Base-by-base conservation (phyloP, 2,113 vertebrate species). In the Paradisaea rubra region DNA sequence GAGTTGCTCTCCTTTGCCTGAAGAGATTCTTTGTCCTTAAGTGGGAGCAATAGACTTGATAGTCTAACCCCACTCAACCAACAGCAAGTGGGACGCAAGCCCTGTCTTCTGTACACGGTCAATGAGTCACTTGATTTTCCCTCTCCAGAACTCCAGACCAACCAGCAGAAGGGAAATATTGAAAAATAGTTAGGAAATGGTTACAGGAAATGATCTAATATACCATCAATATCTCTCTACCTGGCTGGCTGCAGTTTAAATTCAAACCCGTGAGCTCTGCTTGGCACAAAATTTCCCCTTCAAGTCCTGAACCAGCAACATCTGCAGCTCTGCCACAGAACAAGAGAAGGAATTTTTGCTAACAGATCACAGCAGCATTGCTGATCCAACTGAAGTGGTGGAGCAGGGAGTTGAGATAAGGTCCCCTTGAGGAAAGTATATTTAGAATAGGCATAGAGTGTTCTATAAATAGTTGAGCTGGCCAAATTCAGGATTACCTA, bases 391-490 rank as follows among this genome's bases (percentile, higher is more conserved):
- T 74, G 77, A 90, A 91, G 49, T 60, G 80, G 56, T 81, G 69
- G 86, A 90, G 56, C 52, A 90, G 61, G 39, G 68, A 54, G 53
- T 27, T 83, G 85, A 92, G 81, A 93, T 89, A 71, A 91, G 44
- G 37, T 78, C 41, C 79, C 69, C 72, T 81, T 90, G 90, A 86
- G 88, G 56, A 86, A 93, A 86, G 45, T 60, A 77, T 89, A 83
- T 78, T 88, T 91, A 91, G 89, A 94, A 91, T 52, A 83, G 42
- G 56, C 63, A 70, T 52, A 63, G 84, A 79, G 21, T 28, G 12
- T 44, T 93, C 94, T 86, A 93, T 71, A 94, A 95, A 94, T 89
- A 95, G 49, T 44, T 45, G 28, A 88, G 71, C 78, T 73, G 72
- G 49, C 37, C 89, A 95, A 86, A 94, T 71, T 88, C 74, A 92